Percentiles rank a stretch among this genome's conserved stretches.
These are phyloP conservation scores for Hypsibius dujardini DNA, from an alignment of 1,140 invertebrate genomes.

Conservation along the genomic window DNA sequence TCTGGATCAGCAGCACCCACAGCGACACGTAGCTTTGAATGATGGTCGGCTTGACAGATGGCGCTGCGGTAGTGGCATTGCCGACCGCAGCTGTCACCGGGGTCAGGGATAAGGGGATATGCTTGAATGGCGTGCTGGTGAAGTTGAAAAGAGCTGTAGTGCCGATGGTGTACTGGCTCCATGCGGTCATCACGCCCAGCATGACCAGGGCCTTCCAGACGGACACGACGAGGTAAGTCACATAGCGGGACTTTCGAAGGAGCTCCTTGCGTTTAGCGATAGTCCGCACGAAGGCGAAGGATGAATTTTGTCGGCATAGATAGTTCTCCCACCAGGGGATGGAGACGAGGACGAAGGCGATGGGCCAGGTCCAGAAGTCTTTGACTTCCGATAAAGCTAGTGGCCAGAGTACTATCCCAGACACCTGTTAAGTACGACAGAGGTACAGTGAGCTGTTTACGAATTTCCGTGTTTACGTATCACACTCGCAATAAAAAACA, in stretches of 20 bases:
- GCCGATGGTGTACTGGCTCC: background rate
- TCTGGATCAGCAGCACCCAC: constrained; percentile 13
- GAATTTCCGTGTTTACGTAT: too few species aligned
- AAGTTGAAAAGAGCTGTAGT: constrained; percentile 1
- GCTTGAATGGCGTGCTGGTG: background rate
- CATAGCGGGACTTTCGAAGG: constrained; percentile 9
- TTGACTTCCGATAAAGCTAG: constrained; percentile 2
- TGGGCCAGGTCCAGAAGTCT: constrained; percentile 27
- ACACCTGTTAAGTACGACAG: background rate
- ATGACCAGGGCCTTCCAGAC: constrained; percentile 17
- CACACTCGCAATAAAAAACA: too few species aligned
- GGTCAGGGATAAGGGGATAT: background rate
- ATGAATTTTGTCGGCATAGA: constrained; percentile 23
- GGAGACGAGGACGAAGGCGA: constrained; percentile 29
- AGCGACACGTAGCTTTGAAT: background rate
- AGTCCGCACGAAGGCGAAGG: constrained; percentile 3
- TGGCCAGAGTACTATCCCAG: constrained; percentile 6
- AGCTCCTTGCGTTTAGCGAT: background rate
- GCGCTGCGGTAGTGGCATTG: constrained; percentile 12
- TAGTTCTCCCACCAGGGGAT: constrained; percentile 32
- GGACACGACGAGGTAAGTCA: constrained; percentile 15
- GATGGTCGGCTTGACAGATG: background rate
- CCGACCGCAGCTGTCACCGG: background rate
- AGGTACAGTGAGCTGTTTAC: too few species aligned
- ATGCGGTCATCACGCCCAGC: constrained; percentile 8